Percentiles rank a stretch among this genome's conserved stretches.
These are phyloP conservation scores for Venustoraphidia nigricollis DNA, from an alignment of 2,888 invertebrate genomes.

Conservation along the genomic window DNA sequence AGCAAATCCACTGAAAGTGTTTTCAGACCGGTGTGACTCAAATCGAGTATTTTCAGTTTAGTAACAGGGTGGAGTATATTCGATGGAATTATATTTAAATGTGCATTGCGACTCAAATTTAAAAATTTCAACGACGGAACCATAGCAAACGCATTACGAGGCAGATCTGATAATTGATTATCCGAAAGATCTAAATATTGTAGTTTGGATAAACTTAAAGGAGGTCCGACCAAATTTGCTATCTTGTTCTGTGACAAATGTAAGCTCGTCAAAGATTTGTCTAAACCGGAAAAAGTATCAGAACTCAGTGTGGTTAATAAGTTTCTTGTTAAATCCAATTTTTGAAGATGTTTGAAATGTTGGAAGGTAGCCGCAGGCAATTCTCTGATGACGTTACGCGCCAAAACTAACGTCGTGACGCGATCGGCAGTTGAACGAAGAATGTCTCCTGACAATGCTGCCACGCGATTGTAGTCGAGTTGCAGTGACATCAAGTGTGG, in stretches of 20 bases:
- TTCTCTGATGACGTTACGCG: slow-evolving; percentile 75
- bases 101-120: slow-evolving; percentile 61
- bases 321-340: slow-evolving; percentile 67
- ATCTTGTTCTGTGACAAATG: slow-evolving; percentile 62
- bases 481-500: slow-evolving; percentile 58
- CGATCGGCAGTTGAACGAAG: slow-evolving; percentile 55
- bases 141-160: slow-evolving; percentile 48
- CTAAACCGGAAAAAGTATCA: slow-evolving; percentile 62
- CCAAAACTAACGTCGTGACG: slow-evolving; percentile 56
- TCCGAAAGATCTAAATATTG: slow-evolving; percentile 61
- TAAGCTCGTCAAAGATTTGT: slow-evolving; percentile 53
- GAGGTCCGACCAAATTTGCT: slow-evolving; percentile 45
- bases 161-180: slow-evolving; percentile 59
- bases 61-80: slow-evolving; percentile 55
- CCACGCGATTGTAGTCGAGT: slow-evolving; percentile 74
- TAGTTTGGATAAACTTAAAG: slow-evolving; percentile 45
- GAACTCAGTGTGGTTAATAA: slow-evolving; percentile 53
- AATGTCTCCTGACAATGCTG: slow-evolving; percentile 67
- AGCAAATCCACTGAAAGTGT: slow-evolving; percentile 57
- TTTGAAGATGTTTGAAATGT: slow-evolving; percentile 54
- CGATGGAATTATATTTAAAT: slow-evolving; percentile 45
- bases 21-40: slow-evolving; percentile 59
- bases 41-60: slow-evolving; percentile 51
- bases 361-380: slow-evolving; percentile 67
- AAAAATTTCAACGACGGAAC: slow-evolving; percentile 51